Conservation (phyloP, 1,140 invertebrate genomes). For the Mycetomoellerius zeteki region DNA sequence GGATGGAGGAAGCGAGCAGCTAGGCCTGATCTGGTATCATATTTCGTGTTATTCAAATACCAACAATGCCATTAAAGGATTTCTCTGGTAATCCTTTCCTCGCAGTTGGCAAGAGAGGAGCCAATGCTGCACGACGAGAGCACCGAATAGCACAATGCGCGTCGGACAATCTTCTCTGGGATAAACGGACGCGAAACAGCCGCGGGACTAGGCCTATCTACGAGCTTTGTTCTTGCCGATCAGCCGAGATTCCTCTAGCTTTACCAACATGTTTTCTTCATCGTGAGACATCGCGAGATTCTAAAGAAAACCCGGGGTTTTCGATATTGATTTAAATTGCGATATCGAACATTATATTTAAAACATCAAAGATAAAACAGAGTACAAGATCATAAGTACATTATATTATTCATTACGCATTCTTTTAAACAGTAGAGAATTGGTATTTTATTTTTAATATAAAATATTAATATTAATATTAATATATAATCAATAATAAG, state of each 20-base stretch:
- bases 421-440: not conserved
- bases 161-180: conserved; percentile 26
- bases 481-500: too few species aligned
- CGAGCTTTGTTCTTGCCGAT: conserved; percentile 80
- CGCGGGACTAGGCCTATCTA: conserved; percentile 71
- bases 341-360: not conserved
- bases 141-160: conserved; percentile 69
- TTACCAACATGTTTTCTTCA: conserved; percentile 28
- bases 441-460: not conserved
- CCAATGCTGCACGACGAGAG: conserved; percentile 69
- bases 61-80: conserved; percentile 87
- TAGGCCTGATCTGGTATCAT: conserved; percentile 84
- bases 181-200: conserved; percentile 70
- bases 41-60: conserved; percentile 87
- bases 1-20: conserved; percentile 37
- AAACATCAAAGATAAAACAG: not conserved
- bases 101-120: conserved; percentile 71
- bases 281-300: not conserved
- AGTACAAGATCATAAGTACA: too few species aligned
- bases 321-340: not conserved
- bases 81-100: conserved; percentile 83
- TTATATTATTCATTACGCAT: too few species aligned
- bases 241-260: conserved; percentile 22
- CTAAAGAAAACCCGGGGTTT: not conserved
- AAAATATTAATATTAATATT: too few species aligned